Evolutionary conservation across 1,140 invertebrate species (phyloP).

Genomic region (Eurosta solidaginis): DNA sequence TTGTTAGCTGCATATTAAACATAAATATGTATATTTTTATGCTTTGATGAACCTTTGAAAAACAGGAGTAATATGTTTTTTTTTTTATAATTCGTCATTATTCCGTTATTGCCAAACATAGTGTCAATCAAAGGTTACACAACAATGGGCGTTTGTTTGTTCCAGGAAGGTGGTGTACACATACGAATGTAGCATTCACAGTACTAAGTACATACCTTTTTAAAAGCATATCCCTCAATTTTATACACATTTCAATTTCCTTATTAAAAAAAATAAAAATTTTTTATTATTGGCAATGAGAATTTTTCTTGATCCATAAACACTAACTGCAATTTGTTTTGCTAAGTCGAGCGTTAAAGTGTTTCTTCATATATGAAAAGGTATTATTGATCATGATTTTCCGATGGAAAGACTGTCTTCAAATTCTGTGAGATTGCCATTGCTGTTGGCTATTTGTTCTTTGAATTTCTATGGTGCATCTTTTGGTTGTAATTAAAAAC

Average conservation of each 20-base stretch:
- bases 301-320: not conserved
- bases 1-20: slow-evolving; percentile 11
- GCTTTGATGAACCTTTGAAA: slow-evolving; percentile 8
- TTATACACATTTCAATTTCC: slow-evolving; percentile 1
- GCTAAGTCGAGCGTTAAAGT: slow-evolving; percentile 11
- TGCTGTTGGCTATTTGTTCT: not conserved
- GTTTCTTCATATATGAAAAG: slow-evolving; percentile 6
- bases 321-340: not conserved
- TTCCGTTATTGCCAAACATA: not conserved
- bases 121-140: slow-evolving; percentile 19
- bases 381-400: not conserved
- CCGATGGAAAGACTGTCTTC: not conserved
- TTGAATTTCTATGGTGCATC: too few species aligned
- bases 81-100: not conserved
- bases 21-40: slow-evolving; percentile 12
- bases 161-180: slow-evolving; percentile 6
- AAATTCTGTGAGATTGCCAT: not conserved
- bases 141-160: slow-evolving; percentile 18
- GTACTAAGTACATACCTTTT: not conserved
- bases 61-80: not conserved
- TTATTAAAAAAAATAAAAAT: not conserved
- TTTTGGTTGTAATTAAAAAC: too few species aligned
- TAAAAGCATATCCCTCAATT: not conserved
- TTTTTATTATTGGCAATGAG: not conserved
- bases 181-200: not conserved